Percentiles rank a stretch among this genome's conserved stretches.
phyloP scores from a whole-genome alignment of 2,797 vertebrate genomes.

The Sciurus carolinensis region DNA sequence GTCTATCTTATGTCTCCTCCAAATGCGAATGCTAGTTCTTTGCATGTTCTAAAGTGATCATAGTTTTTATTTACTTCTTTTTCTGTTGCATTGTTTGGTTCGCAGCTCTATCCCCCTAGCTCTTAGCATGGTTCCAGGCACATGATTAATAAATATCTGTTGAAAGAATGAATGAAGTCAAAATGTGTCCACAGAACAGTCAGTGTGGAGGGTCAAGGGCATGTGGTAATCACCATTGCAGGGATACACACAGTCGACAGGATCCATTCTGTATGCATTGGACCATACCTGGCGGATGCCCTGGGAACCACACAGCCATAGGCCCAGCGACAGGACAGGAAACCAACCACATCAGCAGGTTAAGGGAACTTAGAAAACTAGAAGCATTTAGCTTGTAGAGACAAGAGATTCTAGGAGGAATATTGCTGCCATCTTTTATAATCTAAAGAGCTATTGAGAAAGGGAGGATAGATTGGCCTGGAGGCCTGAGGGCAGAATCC shows the following conservation, averaged over 20 bases:
- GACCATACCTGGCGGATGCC: not conserved
- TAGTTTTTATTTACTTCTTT: not conserved
- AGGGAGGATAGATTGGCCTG: not conserved
- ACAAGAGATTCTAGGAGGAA: not conserved
- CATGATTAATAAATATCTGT: not conserved
- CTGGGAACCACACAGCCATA: not conserved
- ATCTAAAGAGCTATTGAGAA: not conserved
- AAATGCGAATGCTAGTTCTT: not conserved
- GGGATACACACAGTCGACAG: not conserved
- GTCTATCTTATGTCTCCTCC: not conserved
- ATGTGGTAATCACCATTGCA: not conserved
- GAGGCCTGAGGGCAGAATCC: constrained; percentile 14
- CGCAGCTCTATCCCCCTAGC: not conserved
- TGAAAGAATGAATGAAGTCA: not conserved
- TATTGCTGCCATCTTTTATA: not conserved
- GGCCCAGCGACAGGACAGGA: not conserved
- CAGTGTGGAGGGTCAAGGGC: not conserved
- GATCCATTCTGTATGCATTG: rapidly evolving
- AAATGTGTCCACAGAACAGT: not conserved
- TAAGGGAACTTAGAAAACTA: not conserved
- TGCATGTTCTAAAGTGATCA: not conserved
- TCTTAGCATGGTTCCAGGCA: not conserved
- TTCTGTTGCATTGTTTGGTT: not conserved
- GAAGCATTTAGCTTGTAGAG: not conserved
- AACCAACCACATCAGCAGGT: not conserved